Conservation (phyloP, 2,113 vertebrate species). For the Dasyprocta punctata region DNA sequence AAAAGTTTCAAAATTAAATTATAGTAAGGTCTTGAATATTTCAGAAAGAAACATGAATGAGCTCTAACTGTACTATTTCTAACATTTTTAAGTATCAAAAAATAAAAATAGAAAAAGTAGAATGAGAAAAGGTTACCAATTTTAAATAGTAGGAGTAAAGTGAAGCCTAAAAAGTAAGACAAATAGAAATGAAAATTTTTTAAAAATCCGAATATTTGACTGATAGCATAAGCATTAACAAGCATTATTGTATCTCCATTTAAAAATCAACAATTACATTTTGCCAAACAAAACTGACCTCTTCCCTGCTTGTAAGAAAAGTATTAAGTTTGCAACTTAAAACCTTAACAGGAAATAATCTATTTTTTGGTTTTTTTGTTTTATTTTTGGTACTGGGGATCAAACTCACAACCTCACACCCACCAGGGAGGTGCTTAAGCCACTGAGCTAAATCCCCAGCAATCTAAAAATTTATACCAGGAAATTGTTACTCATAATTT, state of each 20-base stretch:
- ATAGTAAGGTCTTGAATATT: not conserved
- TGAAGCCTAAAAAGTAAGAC: not conserved
- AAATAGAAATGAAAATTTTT: not conserved
- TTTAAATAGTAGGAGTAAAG: not conserved
- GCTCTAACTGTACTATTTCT: not conserved
- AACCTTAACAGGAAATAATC: not conserved
- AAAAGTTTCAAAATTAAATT: not conserved
- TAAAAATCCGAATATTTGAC: not conserved
- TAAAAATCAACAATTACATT: not conserved
- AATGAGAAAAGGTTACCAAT: not conserved
- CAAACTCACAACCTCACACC: no score
- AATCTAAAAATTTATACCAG: not conserved
- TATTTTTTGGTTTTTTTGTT: no score
- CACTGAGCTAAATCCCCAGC: no score
- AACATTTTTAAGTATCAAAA: not conserved
- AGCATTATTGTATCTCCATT: not conserved
- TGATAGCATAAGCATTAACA: not conserved
- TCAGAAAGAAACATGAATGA: not conserved
- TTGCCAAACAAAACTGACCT: not conserved
- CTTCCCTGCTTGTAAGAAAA: not conserved
- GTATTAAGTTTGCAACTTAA: not conserved
- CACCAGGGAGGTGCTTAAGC: no score
- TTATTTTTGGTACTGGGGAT: no score
- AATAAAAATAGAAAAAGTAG: not conserved
- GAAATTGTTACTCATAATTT: not conserved